Evolutionary conservation across 2,113 vertebrate genomes (phyloP), one percentile per base, ranked within the genome.

Genomic region (Argyrosomus japonicus): DNA sequence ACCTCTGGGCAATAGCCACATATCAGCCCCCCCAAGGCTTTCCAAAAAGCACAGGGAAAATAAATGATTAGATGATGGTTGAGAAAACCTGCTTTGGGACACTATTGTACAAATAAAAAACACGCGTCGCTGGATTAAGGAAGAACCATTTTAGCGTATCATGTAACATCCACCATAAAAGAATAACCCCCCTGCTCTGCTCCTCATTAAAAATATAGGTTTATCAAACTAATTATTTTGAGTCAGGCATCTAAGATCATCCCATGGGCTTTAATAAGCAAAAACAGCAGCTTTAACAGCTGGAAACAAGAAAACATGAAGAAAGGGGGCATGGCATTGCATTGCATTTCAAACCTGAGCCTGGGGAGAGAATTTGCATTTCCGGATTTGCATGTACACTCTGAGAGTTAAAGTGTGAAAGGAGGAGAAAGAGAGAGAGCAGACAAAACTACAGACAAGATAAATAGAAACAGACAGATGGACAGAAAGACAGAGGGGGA

Each of bases 401-500:
- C 29, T 47, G 54, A 82, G 56, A 73, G 54, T 63, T 56, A 11
- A 36, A 75, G 80, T 68, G 72, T 77, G 68, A 86, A 61, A 70
- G 32, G 48, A 8, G 36, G 4, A 36, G 19, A 68, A 47, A 86
- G 12, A 72, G 54, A 70, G 43, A 56, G 57, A 40, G 64, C 18
- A 61, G 65, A 87, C 60, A 56, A 69, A 83, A 80, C 63, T 71
- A 61, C 36, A 72, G 82, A 83, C 58, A 87, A 87, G 74, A 86
- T 69, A 78, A 73, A 87, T 13, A 77, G 80, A 86, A 68, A 62
- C 68, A 88, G 67, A 70, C 58, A 79, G 84, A 87, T 64, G 79
- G 70, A 82, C 67, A 79, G 70, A 87, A 77, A 89, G 82, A 86
- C 71, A 82, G 63, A 63, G 63, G 80, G 81, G 79, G 83, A 79